A percentile compares a stretch with the other conserved stretches of the same genome.
Evolutionary conservation across 37 sponge, comb jelly and placozoan species (phyloP).

Genomic region (Sycon ciliatum): DNA sequence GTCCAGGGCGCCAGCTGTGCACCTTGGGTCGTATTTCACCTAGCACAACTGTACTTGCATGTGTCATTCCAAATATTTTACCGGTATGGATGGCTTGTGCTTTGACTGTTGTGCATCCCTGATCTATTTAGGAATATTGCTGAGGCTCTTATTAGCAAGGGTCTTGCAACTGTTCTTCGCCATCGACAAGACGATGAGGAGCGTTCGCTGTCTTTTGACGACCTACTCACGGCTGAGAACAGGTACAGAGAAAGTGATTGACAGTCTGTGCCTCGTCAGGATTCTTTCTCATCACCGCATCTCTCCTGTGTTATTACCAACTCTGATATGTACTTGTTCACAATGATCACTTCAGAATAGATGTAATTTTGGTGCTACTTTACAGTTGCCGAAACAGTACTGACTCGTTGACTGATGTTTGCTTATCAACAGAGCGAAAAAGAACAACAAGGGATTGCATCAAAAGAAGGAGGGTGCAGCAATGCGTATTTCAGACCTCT

Average conservation of each 20-base stretch:
- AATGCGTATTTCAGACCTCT: constrained; percentile 75
- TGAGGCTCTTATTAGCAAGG: constrained; percentile 90
- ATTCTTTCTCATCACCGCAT: background rate
- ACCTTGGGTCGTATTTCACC: too few species aligned
- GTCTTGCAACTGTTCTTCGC: constrained; percentile 59
- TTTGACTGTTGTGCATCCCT: constrained; percentile 16
- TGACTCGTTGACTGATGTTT: too few species aligned
- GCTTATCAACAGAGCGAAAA: constrained; percentile 39
- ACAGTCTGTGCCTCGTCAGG: too few species aligned
- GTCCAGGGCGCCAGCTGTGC: too few species aligned
- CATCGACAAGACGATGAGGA: constrained; percentile 86
- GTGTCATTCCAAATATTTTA: too few species aligned
- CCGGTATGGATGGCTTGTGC: too few species aligned
- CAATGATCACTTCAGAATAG: too few species aligned
- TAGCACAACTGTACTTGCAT: too few species aligned
- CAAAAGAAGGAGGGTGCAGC: constrained; percentile 57
- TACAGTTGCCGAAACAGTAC: too few species aligned
- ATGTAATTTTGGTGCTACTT: too few species aligned
- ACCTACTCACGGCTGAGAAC: constrained; percentile 68
- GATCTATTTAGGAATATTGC: constrained; percentile 68
- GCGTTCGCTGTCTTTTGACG: constrained; percentile 79
- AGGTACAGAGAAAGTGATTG: constrained; percentile 27
- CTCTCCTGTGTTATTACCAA: background rate
- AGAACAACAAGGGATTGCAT: constrained; percentile 78
- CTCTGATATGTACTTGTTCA: too few species aligned